A percentile compares a stretch with the other conserved stretches of the same genome.
phyloP scores from a whole-genome alignment of 2,113 vertebrate genomes.

The Silurus meridionalis region DNA sequence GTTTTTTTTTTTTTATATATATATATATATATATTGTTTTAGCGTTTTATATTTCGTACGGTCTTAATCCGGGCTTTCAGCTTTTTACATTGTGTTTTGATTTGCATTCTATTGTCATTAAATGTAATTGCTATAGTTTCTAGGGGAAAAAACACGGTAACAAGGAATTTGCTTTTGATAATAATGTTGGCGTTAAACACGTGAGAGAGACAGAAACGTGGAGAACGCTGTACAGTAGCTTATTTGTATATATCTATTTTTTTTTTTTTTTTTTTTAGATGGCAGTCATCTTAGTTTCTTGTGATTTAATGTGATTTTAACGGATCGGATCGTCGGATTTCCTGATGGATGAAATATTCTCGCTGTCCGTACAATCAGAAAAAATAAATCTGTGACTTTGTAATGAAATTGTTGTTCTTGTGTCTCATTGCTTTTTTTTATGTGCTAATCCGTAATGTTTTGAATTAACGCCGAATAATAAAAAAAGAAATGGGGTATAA shows the following conservation, averaged over 20 bases:
- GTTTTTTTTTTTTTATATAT: not conserved
- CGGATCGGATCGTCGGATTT: not conserved
- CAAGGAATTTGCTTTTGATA: not conserved
- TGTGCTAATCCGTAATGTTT: not conserved
- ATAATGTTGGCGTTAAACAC: not conserved
- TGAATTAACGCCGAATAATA: not conserved
- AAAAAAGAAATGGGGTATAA: no score
- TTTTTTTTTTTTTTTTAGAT: not conserved
- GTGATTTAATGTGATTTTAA: conserved; percentile 14
- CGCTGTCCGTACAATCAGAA: not conserved
- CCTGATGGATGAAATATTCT: not conserved
- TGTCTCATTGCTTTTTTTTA: not conserved
- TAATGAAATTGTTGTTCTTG: not conserved
- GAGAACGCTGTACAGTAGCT: not conserved
- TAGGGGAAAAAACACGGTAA: not conserved
- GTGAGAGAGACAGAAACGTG: not conserved
- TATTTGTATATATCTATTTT: not conserved
- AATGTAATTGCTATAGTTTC: not conserved
- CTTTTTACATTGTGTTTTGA: conserved; percentile 13
- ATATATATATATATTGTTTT: conserved; percentile 1
- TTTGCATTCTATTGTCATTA: not conserved
- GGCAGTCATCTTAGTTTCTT: not conserved
- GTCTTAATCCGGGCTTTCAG: not conserved
- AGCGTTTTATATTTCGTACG: conserved; percentile 17
- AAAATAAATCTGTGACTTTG: conserved; percentile 12